Evolutionary conservation across 2,888 invertebrate genomes (phyloP).

Genomic region (Therioaphis trifolii): DNA sequence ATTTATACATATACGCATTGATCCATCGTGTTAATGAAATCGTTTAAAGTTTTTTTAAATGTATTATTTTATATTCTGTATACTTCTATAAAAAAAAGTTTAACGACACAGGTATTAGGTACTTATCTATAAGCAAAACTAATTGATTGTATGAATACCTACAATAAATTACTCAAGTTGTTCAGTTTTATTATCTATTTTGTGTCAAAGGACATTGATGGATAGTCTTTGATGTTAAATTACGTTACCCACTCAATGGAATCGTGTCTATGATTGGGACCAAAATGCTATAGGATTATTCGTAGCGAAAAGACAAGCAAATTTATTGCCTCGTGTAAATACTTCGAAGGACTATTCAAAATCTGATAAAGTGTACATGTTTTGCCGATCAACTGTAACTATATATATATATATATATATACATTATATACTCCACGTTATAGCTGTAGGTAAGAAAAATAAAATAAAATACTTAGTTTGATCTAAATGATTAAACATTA

Average conservation of each 20-base stretch:
- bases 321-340: constrained; percentile 43
- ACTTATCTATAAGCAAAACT: constrained; percentile 8
- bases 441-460: not conserved
- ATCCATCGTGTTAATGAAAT: too few relatives aligned
- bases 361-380: constrained; percentile 50
- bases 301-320: constrained; percentile 46
- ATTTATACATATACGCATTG: too few relatives aligned
- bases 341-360: constrained; percentile 22
- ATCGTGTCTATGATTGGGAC: constrained; percentile 51
- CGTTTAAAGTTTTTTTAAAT: not conserved
- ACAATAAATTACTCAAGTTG: constrained; percentile 36
- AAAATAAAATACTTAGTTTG: not conserved
- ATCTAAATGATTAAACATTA: not conserved
- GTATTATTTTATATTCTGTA: not conserved
- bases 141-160: constrained; percentile 34
- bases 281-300: constrained; percentile 52
- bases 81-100: not conserved
- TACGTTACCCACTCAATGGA: constrained; percentile 44
- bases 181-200: constrained; percentile 57
- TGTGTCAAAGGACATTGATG: constrained; percentile 51
- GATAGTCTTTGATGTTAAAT: constrained; percentile 43
- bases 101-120: not conserved
- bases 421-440: too few relatives aligned
- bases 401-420: too few relatives aligned
- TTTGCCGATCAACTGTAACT: not conserved